phyloP scores from a whole-genome alignment of 2,797 vertebrate genomes.

The Naso thynnoides region DNA sequence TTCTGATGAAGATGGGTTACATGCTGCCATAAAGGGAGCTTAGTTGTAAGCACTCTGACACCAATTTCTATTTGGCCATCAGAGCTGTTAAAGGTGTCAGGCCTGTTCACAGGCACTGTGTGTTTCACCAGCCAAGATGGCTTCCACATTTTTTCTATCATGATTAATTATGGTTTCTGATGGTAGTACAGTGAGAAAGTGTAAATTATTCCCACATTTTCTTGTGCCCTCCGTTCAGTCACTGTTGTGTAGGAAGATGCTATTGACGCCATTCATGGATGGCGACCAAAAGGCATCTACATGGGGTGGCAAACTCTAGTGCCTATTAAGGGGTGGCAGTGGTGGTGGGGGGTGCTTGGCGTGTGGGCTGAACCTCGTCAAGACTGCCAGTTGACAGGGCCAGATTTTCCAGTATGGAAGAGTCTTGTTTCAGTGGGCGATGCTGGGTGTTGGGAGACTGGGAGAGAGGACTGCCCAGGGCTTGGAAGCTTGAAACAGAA shows the following conservation, averaged over 20 bases:
- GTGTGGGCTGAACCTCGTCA: slow-evolving; percentile 81
- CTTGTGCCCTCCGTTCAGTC: slow-evolving; percentile 85
- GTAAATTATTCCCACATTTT: slow-evolving; percentile 87
- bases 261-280: slow-evolving; percentile 87
- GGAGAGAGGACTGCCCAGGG: slow-evolving; percentile 82
- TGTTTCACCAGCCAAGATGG: slow-evolving; percentile 87
- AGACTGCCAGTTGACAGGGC: slow-evolving; percentile 84
- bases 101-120: slow-evolving; percentile 89
- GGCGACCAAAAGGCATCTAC: slow-evolving; percentile 86
- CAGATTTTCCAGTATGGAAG: slow-evolving; percentile 85
- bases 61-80: slow-evolving; percentile 86
- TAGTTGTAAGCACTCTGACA: slow-evolving; percentile 85
- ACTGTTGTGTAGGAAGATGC: slow-evolving; percentile 89
- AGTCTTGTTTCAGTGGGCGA: slow-evolving; percentile 83
- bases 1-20: slow-evolving; percentile 63
- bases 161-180: slow-evolving; percentile 89
- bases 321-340: slow-evolving; percentile 77
- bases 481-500: slow-evolving; percentile 84
- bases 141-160: slow-evolving; percentile 87
- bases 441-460: slow-evolving; percentile 83
- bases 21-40: slow-evolving; percentile 76
- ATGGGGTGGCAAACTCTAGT: slow-evolving; percentile 83
- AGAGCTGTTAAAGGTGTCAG: slow-evolving; percentile 87
- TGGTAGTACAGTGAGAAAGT: slow-evolving; percentile 86
- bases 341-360: slow-evolving; percentile 68